Evolutionary conservation across 2,888 invertebrate species (phyloP).

Genomic region (Cantharis rufa): DNA sequence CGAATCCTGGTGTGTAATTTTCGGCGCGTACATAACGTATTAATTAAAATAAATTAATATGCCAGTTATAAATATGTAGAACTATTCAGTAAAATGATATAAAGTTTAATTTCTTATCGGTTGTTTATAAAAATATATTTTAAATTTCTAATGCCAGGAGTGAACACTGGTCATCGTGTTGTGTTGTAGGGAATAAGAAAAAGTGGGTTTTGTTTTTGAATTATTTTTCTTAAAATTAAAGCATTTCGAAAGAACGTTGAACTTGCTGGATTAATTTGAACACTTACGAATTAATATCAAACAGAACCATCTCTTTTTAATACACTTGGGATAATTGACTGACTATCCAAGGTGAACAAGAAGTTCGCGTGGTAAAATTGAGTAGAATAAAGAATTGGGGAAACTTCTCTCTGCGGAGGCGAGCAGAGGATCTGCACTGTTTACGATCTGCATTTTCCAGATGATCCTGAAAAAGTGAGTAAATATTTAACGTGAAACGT

Average conservation of each 20-base stretch:
- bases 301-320: background rate
- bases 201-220: background rate
- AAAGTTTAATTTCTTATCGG: background rate
- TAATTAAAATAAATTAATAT: conserved; percentile 3
- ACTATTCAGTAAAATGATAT: background rate
- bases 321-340: conserved; percentile 14
- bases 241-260: background rate
- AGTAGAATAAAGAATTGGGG: conserved; percentile 23
- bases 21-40: conserved; percentile 20
- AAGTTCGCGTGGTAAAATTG: conserved; percentile 31
- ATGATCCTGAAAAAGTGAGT: conserved; percentile 12
- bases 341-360: conserved; percentile 31
- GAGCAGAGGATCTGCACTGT: conserved; percentile 10
- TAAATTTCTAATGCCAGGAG: background rate
- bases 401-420: conserved; percentile 24
- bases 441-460: background rate
- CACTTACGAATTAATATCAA: background rate
- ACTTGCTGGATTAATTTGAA: background rate
- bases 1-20: conserved; percentile 13
- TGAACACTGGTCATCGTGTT: background rate
- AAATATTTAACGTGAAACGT: conserved; percentile 11
- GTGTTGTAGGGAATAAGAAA: background rate
- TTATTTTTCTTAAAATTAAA: background rate
- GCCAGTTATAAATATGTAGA: background rate
- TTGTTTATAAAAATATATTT: background rate